A percentile compares a stretch with the other conserved stretches of the same genome.
These are phyloP conservation scores for Limnephilus auricula DNA, from an alignment of 2,888 invertebrate species.

Conservation along the genomic window DNA sequence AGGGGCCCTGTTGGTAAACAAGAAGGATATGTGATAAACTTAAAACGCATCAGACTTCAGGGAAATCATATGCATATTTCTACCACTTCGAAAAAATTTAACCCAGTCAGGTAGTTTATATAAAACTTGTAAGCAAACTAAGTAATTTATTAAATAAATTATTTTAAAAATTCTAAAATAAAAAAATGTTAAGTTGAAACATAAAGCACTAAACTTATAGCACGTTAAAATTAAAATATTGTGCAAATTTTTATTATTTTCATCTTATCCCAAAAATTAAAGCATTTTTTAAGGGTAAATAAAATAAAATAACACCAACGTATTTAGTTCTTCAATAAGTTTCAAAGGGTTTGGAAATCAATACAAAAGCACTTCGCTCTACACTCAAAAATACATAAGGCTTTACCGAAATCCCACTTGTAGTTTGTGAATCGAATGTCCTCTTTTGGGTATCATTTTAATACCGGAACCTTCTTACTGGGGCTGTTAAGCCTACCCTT, in stretches of 20 bases:
- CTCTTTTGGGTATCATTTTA: conserved; percentile 52
- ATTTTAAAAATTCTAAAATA: too few relatives aligned
- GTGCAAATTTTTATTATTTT: background rate
- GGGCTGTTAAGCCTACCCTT: conserved; percentile 45
- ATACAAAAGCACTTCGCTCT: conserved; percentile 2
- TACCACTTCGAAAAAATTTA: too few relatives aligned
- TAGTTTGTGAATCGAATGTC: conserved; percentile 38
- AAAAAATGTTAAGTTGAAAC: background rate
- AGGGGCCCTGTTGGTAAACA: too few relatives aligned
- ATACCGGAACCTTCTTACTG: conserved; percentile 51
- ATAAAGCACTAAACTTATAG: too few relatives aligned
- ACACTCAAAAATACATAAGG: background rate
- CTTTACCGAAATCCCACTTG: background rate
- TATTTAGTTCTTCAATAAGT: background rate
- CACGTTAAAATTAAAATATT: too few relatives aligned
- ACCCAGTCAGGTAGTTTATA: too few relatives aligned
- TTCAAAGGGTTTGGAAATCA: background rate
- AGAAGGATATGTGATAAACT: background rate
- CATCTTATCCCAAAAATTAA: background rate
- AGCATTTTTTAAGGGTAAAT: background rate
- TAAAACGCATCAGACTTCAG: background rate
- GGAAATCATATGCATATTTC: too few relatives aligned
- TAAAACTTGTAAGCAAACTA: too few relatives aligned
- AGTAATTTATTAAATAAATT: too few relatives aligned
- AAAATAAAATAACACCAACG: background rate